Evolutionary conservation across 2,113 vertebrate genomes (phyloP), one percentile per base, ranked within the genome.

Genomic region (Ranitomeya imitator): DNA sequence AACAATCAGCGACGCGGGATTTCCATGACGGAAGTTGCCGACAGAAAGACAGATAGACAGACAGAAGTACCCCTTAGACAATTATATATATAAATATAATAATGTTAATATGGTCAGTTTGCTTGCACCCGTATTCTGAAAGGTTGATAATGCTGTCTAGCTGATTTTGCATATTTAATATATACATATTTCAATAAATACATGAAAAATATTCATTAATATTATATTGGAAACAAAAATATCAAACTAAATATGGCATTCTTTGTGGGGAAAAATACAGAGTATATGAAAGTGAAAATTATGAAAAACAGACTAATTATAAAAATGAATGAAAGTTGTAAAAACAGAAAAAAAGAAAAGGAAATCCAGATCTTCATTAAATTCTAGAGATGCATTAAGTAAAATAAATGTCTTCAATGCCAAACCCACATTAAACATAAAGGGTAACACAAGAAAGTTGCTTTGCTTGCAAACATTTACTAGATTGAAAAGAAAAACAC

Each of bases 311-410:
- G 37, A 76, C 59, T 31, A 65, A 16, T 79, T 55, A 21, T 14
- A 16, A 65, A 78, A 77, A 31, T 26, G 55, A 86, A 69, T 79
- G 23, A 87, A 59, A 87, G 82, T 87, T 54, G 21, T 71, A 82
- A 51, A 87, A 80, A 87, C 3, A 37, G 26, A 77, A 81, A 82
- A 71, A 82, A 82, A 74, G 15, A 71, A n/a, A 26, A 26, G 12
- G 65, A 69, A 86, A 81, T 82, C 67, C 86, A 87, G 86, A 87
- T 87, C 85, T 67, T 86, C 85, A 86, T 86, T 86, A 86, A 80
- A 80, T 67, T 52, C 14, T 79, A 80, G 65, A 67, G 61, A 86
- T 69, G 61, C 14, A 79, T 80, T 71, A 37, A 57, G 57, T 57
- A 19, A 87, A 87, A 81, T 78, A 73, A 81, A 60, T 52, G 26